Conservation (phyloP, 2,113 vertebrate genomes). For the Nestor notabilis region DNA sequence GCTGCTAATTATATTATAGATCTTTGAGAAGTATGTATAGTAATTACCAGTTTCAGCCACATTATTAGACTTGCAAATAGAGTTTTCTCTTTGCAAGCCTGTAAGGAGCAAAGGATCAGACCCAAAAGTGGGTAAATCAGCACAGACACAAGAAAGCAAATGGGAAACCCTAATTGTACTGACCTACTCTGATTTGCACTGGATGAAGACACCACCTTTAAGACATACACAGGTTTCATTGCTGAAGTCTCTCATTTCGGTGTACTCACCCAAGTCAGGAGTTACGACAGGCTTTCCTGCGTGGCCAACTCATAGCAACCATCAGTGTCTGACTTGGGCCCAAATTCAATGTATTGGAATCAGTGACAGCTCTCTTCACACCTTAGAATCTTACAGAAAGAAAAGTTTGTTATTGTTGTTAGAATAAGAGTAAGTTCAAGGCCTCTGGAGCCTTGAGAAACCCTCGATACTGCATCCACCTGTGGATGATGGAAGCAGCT, state of each 20-base stretch:
- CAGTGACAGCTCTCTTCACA: not conserved
- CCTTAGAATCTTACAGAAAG: not conserved
- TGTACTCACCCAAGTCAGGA: not conserved
- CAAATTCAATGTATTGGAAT: not conserved
- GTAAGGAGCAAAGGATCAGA: not conserved
- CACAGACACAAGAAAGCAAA: not conserved
- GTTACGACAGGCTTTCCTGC: not conserved
- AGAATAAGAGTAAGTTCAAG: not conserved
- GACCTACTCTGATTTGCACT: not conserved
- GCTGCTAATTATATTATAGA: constrained; percentile 73
- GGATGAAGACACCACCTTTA: not conserved
- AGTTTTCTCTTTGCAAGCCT: constrained; percentile 25
- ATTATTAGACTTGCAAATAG: constrained; percentile 64
- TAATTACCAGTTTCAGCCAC: constrained; percentile 60
- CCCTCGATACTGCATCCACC: not conserved
- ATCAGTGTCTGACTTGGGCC: not conserved
- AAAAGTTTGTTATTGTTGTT: not conserved
- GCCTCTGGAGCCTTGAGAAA: not conserved
- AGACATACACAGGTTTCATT: not conserved
- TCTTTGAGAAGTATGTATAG: constrained; percentile 55
- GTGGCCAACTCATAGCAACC: not conserved
- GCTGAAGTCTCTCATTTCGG: not conserved
- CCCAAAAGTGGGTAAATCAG: not conserved
- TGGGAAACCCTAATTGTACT: not conserved
- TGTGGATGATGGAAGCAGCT: not conserved